Evolutionary conservation across 2,797 vertebrate genomes (phyloP).

Genomic region (Zonotrichia albicollis): DNA sequence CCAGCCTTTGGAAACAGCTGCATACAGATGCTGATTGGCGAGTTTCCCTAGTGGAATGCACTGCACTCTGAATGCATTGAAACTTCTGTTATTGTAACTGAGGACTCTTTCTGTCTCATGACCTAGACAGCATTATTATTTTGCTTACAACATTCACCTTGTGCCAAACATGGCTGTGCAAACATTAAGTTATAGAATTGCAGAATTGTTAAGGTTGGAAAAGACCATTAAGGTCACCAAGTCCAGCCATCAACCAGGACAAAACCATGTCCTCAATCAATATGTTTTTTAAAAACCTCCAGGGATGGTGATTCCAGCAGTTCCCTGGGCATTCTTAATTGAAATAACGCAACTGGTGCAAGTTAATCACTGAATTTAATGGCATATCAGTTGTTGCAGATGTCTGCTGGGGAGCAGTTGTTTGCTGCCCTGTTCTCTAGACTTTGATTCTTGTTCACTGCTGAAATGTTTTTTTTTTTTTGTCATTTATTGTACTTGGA

Average conservation of each 20-base stretch:
- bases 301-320: background rate
- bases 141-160: background rate
- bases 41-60: background rate
- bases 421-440: background rate
- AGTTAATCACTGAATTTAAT: background rate
- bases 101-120: background rate
- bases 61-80: background rate
- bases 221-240: background rate
- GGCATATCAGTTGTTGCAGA: background rate
- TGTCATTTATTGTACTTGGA: background rate
- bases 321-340: background rate
- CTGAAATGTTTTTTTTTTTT: background rate
- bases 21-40: background rate
- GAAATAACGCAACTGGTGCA: background rate
- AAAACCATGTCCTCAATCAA: background rate
- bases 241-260: background rate
- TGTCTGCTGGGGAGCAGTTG: background rate
- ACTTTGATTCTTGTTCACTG: background rate
- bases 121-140: background rate
- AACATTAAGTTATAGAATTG: background rate
- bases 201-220: background rate
- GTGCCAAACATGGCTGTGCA: background rate
- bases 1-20: conserved; percentile 18
- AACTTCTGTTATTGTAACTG: background rate
- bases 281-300: background rate